Base-by-base conservation (phyloP, 2,888 invertebrate genomes). In the Itoplectis maculator region DNA sequence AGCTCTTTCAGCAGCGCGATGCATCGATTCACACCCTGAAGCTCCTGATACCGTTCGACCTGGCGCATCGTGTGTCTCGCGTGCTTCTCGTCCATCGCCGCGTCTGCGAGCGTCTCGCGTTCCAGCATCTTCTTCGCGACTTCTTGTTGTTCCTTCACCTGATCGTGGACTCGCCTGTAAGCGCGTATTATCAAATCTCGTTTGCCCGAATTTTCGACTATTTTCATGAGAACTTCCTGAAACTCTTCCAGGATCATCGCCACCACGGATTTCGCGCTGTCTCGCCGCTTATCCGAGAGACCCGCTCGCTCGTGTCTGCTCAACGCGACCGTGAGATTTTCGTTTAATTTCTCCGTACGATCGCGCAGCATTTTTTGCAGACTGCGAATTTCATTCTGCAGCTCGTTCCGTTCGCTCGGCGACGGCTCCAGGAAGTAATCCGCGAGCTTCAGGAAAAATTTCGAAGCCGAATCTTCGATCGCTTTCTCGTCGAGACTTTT, bases 21-120 rank as follows among this genome's bases (percentile, higher is more conserved):
- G 7, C 61, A 35, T 35, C 35, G 61, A 40, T 61, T 61, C 0
- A 61, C 35, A 9, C 18, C 35, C 35, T 61, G 61, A 35, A 61
- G 35, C 37, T 61, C 61, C 15, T 18, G 35, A 9, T 37, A 35
- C 11, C 18, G n/a, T 2, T 61, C 61, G 8, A 37, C 18, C 9
- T 61, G 37, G 6, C 18, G 35, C 37, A 61, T 18, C 37, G 37
- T 40, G 37, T 37, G 61, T 61, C 15, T 37, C 40, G 61, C 61
- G 18, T 61, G 8, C 37, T 61, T 40, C 18, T 15, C 61, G 37
- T 23, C 37, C 37, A 61, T 61, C 40, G 15, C 2, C 18, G 37
- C 61, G 61, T 40, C 35, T 1, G 37, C 15, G 15, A 18, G 9
- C 11, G 9, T 15, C 37, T 61, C 13, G 13, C 54, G 13, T 9